Conservation (phyloP, 2,113 vertebrate genomes). For the Dicentrarchus labrax region DNA sequence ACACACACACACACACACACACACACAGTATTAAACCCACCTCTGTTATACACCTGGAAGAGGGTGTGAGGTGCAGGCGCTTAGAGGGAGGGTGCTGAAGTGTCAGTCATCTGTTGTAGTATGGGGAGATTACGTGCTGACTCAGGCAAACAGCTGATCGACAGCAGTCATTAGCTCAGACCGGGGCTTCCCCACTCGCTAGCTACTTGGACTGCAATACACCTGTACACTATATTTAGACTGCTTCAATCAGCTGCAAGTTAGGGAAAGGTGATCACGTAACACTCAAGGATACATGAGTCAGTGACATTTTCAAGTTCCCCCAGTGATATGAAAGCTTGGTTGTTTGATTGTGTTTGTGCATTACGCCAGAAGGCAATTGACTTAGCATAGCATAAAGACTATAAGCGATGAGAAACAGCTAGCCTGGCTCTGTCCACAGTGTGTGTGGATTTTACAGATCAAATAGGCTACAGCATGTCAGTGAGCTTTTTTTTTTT, state of each 20-base stretch:
- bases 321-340: neutral
- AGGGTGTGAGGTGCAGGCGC: slow-evolving; percentile 31
- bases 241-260: neutral
- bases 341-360: too few relatives aligned
- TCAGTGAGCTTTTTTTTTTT: neutral
- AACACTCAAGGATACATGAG: neutral
- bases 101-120: slow-evolving; percentile 45
- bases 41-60: slow-evolving; percentile 68
- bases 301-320: neutral
- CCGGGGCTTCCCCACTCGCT: slow-evolving; percentile 56
- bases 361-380: too few relatives aligned
- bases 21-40: slow-evolving; percentile 8
- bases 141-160: slow-evolving; percentile 68
- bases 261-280: neutral
- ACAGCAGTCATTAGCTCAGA: slow-evolving; percentile 61
- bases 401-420: too few relatives aligned
- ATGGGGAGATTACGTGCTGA: slow-evolving; percentile 77
- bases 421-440: neutral
- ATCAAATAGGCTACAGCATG: neutral
- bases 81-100: slow-evolving; percentile 8
- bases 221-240: slow-evolving; percentile 38
- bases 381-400: neutral
- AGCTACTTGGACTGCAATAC: slow-evolving; percentile 19
- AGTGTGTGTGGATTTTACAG: neutral
- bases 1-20: slow-evolving; percentile 34